Evolutionary conservation across 1,140 invertebrate genomes (phyloP).

Genomic region (Aphelinus atriplicis): DNA sequence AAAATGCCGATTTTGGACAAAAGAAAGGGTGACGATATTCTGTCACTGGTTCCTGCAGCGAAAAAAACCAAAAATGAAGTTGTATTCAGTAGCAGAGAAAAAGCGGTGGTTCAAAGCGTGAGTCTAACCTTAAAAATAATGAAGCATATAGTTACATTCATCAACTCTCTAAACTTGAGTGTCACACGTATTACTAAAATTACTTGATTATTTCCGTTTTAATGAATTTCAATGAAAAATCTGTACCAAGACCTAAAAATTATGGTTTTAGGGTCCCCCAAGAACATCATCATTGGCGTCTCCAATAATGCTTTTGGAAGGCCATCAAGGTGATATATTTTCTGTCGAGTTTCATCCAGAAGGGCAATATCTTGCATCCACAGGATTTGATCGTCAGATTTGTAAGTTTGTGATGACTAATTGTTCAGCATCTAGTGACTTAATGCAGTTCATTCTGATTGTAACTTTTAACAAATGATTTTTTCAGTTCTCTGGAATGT

Average conservation of each 20-base stretch:
- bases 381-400: slow-evolving; percentile 96
- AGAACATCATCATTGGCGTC: slow-evolving; percentile 89
- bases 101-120: slow-evolving; percentile 73
- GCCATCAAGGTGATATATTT: slow-evolving; percentile 97
- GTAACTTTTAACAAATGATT: not conserved
- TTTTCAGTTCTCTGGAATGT: slow-evolving; percentile 93
- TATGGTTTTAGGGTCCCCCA: slow-evolving; percentile 69
- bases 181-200: no score
- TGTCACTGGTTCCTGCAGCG: slow-evolving; percentile 73
- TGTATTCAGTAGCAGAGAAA: slow-evolving; percentile 72
- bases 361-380: slow-evolving; percentile 91
- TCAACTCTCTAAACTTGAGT: not conserved
- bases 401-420: slow-evolving; percentile 74
- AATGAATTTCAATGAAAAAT: not conserved
- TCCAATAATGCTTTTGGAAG: slow-evolving; percentile 96
- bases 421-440: not conserved
- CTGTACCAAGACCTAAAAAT: no score
- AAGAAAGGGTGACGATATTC: slow-evolving; percentile 75
- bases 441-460: no score
- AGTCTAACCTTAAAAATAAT: slow-evolving; percentile 49
- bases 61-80: slow-evolving; percentile 80
- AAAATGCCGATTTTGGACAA: slow-evolving; percentile 67
- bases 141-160: slow-evolving; percentile 10
- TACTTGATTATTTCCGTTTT: no score
- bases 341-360: slow-evolving; percentile 95